Evolutionary conservation across 35 echinoderm and acorn worm genomes (phyloP).

Genomic region (Amphiura filiformis): DNA sequence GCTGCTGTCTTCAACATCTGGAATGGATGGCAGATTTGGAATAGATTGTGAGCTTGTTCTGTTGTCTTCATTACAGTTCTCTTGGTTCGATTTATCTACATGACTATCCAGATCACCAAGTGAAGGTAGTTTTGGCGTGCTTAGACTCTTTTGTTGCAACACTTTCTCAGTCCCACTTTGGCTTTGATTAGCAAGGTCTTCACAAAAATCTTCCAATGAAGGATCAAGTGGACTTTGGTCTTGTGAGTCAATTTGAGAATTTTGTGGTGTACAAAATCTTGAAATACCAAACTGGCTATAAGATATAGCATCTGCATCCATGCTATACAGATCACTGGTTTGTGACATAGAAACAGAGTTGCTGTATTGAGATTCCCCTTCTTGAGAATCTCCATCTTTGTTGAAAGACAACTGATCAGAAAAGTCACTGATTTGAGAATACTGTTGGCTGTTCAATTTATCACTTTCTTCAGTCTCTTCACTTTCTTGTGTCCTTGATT

Average conservation of each 20-base stretch:
- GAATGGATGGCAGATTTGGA: neutral
- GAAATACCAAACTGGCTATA: slow-evolving; percentile 21
- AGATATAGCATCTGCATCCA: slow-evolving; percentile 10
- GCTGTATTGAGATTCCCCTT: neutral
- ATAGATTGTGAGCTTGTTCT: neutral
- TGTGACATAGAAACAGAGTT: neutral
- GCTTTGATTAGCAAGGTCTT: neutral
- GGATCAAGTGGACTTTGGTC: neutral
- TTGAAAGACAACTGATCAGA: neutral
- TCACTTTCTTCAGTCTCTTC: neutral
- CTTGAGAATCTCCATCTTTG: neutral
- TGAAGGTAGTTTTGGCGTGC: neutral
- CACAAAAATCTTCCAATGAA: neutral
- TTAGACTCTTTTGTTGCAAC: too few species aligned
- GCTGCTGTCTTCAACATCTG: neutral
- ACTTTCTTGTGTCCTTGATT: neutral
- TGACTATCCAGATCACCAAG: neutral
- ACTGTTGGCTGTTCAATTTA: neutral
- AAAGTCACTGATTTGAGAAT: neutral
- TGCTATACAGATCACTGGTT: slow-evolving; percentile 6
- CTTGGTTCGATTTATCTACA: neutral
- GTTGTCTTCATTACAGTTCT: neutral
- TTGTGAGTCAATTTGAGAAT: neutral
- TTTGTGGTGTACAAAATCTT: neutral
- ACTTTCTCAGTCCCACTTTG: too few species aligned